A percentile compares a stretch with the other conserved stretches of the same genome.
Evolutionary conservation across 2,113 vertebrate species (phyloP).

Genomic region (Pelvicachromis taeniatus): DNA sequence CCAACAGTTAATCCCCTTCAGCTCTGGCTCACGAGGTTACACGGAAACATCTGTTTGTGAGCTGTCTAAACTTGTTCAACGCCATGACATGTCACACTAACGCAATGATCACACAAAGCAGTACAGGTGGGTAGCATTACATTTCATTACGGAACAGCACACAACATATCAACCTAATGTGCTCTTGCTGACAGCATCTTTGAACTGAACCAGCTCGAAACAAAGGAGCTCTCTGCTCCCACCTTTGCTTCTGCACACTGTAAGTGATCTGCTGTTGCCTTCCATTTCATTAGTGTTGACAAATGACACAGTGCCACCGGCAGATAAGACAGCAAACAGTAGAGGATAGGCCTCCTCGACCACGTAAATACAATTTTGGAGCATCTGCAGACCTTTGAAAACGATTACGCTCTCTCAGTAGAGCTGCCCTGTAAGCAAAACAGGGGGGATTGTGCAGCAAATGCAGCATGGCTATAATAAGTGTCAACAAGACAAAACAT

Average conservation of each 20-base stretch:
- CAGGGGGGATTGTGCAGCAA: not conserved
- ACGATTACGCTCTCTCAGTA: not conserved
- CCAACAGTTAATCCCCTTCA: not conserved
- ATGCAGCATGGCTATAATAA: constrained; percentile 10
- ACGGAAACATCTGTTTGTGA: constrained; percentile 2
- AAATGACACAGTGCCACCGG: constrained; percentile 44
- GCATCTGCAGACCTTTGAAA: constrained; percentile 23
- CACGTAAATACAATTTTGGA: constrained; percentile 26
- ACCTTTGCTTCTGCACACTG: constrained; percentile 38
- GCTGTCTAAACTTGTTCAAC: constrained; percentile 23
- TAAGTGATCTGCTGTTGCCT: constrained; percentile 15
- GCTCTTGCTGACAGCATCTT: constrained; percentile 43
- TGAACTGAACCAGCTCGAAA: constrained; percentile 8
- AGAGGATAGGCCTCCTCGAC: not conserved
- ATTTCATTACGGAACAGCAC: constrained; percentile 44
- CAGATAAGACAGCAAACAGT: constrained; percentile 41
- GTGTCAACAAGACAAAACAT: not conserved
- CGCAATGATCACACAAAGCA: constrained; percentile 14
- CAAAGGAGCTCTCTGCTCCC: constrained; percentile 26
- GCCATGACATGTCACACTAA: constrained; percentile 21
- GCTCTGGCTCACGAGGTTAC: not conserved
- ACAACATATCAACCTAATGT: constrained; percentile 4
- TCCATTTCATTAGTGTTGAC: constrained; percentile 62
- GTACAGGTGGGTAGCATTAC: constrained; percentile 24
- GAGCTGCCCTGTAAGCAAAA: constrained; percentile 8